Evolutionary conservation across 1,140 invertebrate genomes (phyloP), one percentile per base, ranked within the genome.

Genomic region (Penaeus vannamei): DNA sequence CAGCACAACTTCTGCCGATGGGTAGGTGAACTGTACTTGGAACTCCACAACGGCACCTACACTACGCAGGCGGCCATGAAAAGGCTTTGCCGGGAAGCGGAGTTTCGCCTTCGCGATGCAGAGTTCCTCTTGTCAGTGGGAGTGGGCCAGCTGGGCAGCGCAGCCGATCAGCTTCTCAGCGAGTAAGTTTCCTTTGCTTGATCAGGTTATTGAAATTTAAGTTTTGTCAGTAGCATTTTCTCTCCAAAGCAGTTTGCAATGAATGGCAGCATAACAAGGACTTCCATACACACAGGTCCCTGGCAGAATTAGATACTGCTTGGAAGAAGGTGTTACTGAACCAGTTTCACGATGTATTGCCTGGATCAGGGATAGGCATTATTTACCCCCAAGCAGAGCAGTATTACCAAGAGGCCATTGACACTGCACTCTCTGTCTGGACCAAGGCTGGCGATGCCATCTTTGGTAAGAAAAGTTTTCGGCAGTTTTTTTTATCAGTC

Each of bases 261-360:
- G 14, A 29, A 29, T 17, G 8, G 26, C 69, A 29, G 17, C 14
- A 76, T 29, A 76, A 29, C 12, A 19, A 76, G 69, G 26, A 29
- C 36, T 76, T 10, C 62, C 20, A 62, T 32, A 69, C 76, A 76
- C 46, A 19, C 90, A 91, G 90, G 8, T 86, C 80, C 26, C 69
- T 86, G 46, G 80, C 53, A 8, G 17, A 60, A 2, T 69, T 91
- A 69, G 92, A 93, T 42, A 88, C 91, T 26, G 91, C 93, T 29
- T 95, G 94, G 94, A 93, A 94, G 90, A 92, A 93, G n/a, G 89
- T 95, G 17, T 91, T 95, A n/a, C 92, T 95, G 17, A 95, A 95
- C 90, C 94, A 95, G 91, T 95, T 95, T 91, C 94, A 95, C 92
- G 94, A 95, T 92, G 94, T 95, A 12, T 91, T 95, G 36, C 94